Evolutionary conservation across 2,797 vertebrate genomes (phyloP).

Genomic region (Pseudochaenichthys georgianus): DNA sequence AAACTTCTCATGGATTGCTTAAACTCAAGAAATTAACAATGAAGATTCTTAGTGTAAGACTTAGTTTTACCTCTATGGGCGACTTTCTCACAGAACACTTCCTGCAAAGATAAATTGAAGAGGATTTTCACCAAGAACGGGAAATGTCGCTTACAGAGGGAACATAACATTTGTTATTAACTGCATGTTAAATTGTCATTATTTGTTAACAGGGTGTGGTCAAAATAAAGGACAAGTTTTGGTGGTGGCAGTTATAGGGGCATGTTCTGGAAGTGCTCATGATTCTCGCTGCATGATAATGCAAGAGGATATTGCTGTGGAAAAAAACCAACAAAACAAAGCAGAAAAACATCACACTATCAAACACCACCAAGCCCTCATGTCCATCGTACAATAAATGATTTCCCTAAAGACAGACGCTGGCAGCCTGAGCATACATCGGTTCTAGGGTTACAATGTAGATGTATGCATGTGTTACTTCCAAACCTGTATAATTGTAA

Average conservation of each 20-base stretch:
- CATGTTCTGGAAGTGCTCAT: not conserved
- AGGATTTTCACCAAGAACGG: slow-evolving; percentile 23
- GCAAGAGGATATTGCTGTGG: not conserved
- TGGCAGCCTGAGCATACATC: too few species aligned
- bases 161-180: slow-evolving; percentile 44
- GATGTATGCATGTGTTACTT: too few species aligned
- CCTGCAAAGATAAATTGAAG: slow-evolving; percentile 11
- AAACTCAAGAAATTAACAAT: not conserved
- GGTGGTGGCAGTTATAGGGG: not conserved
- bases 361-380: not conserved
- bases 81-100: slow-evolving; percentile 8
- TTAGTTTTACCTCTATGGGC: slow-evolving; percentile 19
- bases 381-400: not conserved
- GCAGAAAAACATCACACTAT: too few species aligned
- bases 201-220: slow-evolving; percentile 57
- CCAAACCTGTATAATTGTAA: too few species aligned
- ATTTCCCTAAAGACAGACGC: not conserved
- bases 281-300: not conserved
- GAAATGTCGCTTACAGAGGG: slow-evolving; percentile 22
- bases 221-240: slow-evolving; percentile 43
- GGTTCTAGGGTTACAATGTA: not conserved
- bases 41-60: slow-evolving; percentile 2
- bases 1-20: slow-evolving; percentile 1
- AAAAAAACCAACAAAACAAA: not conserved
- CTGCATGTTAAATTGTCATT: slow-evolving; percentile 64